Percentiles rank a stretch among this genome's conserved stretches.
phyloP scores from a whole-genome alignment of 2,888 invertebrate genomes.

The Nipponacmea schrenckii region DNA sequence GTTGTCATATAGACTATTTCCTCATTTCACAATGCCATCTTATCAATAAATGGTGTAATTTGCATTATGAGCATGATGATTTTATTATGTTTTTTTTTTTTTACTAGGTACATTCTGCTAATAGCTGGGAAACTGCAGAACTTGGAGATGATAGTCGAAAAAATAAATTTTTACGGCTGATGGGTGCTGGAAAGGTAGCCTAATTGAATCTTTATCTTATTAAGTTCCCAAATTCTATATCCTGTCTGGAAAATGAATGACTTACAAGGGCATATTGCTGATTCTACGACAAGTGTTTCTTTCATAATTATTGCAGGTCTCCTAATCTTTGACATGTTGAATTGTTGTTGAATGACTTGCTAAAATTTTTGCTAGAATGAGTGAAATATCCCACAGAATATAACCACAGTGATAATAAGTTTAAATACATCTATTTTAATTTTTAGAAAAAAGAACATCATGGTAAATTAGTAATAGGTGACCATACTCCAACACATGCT shows the following conservation, averaged over 20 bases:
- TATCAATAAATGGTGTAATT: too few species aligned
- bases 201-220: not conserved
- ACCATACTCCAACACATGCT: slow-evolving; percentile 40
- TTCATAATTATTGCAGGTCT: too few species aligned
- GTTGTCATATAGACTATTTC: too few species aligned
- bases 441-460: slow-evolving; percentile 59
- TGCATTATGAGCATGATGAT: too few species aligned
- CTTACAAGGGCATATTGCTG: not conserved
- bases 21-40: too few species aligned
- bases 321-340: too few species aligned
- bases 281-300: not conserved
- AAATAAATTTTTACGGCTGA: slow-evolving; percentile 65
- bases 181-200: slow-evolving; percentile 67
- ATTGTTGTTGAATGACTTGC: not conserved
- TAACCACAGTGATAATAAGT: too few species aligned
- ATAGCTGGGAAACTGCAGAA: slow-evolving; percentile 67
- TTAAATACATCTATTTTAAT: slow-evolving; percentile 21
- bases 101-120: slow-evolving; percentile 63
- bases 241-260: too few species aligned
- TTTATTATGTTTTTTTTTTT: slow-evolving; percentile 12
- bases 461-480: slow-evolving; percentile 63
- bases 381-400: too few species aligned
- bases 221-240: too few species aligned
- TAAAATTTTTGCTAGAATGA: not conserved
- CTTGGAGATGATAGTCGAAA: slow-evolving; percentile 65